These are phyloP conservation scores for Phoenicopterus ruber DNA, from an alignment of 2,113 vertebrate species.

Conservation along the genomic window DNA sequence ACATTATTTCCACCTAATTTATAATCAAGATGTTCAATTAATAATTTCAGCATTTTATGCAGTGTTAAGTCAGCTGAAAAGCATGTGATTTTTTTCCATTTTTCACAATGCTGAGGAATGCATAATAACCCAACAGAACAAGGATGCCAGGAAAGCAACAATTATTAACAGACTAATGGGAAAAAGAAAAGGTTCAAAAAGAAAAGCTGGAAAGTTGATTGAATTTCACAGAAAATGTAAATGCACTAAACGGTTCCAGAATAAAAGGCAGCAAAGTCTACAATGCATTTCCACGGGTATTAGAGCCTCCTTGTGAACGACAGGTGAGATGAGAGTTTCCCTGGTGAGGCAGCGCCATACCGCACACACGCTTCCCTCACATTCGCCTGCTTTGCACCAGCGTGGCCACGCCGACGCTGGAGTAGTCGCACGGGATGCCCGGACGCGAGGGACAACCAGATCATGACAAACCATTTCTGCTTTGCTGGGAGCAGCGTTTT, in stretches of 20 bases:
- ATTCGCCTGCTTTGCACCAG: background rate
- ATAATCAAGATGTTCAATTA: constrained; percentile 84
- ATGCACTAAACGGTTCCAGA: constrained; percentile 37
- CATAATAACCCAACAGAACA: constrained; percentile 74
- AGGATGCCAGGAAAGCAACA: constrained; percentile 67
- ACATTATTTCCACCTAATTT: constrained; percentile 84
- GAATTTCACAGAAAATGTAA: constrained; percentile 66
- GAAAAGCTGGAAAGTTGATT: constrained; percentile 63
- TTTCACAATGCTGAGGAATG: constrained; percentile 76
- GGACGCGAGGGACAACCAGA: background rate
- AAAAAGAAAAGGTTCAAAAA: constrained; percentile 64
- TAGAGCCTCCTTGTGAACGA: background rate
- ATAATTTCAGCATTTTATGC: constrained; percentile 78
- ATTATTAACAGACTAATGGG: constrained; percentile 73
- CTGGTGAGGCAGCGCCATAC: rapidly evolving
- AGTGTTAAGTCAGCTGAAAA: constrained; percentile 83
- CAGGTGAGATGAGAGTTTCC: background rate
- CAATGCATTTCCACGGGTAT: background rate
- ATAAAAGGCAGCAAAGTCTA: constrained; percentile 27
- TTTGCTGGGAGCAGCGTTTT: background rate
- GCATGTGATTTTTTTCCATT: constrained; percentile 74
- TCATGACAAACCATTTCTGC: background rate
- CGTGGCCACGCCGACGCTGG: rapidly evolving
- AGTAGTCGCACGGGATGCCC: rapidly evolving
- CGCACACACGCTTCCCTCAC: rapidly evolving